These are phyloP conservation scores for Passer montanus DNA, from an alignment of 2,113 vertebrate species.

Conservation along the genomic window DNA sequence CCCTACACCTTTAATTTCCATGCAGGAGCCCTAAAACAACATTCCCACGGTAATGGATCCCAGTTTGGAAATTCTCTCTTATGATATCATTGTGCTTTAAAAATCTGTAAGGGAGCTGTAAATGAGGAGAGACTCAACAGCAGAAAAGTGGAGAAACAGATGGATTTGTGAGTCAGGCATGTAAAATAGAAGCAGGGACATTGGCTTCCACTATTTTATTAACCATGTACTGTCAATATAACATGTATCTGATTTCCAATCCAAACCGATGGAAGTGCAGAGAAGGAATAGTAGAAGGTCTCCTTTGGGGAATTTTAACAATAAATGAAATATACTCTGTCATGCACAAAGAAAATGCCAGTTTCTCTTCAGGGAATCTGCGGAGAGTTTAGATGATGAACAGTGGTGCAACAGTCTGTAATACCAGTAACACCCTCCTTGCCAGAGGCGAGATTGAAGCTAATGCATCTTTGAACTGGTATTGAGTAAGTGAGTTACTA, in stretches of 20 bases:
- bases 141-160: slow-evolving; percentile 8
- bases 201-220: not conserved
- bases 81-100: not conserved
- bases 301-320: not conserved
- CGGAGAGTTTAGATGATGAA: not conserved
- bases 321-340: not conserved
- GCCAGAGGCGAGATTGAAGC: not conserved
- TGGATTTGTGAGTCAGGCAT: not conserved
- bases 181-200: not conserved
- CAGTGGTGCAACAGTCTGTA: not conserved
- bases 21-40: not conserved
- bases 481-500: not conserved
- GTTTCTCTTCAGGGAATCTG: not conserved
- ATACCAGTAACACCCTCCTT: not conserved
- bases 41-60: not conserved
- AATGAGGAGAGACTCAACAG: not conserved
- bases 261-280: not conserved
- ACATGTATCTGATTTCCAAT: not conserved
- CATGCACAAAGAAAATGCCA: not conserved
- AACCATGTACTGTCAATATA: not conserved
- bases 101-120: not conserved
- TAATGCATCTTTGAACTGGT: not conserved
- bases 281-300: not conserved
- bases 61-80: not conserved
- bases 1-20: not conserved